Evolutionary conservation across 2,888 invertebrate species (phyloP).

Genomic region (Nycteola revayana): DNA sequence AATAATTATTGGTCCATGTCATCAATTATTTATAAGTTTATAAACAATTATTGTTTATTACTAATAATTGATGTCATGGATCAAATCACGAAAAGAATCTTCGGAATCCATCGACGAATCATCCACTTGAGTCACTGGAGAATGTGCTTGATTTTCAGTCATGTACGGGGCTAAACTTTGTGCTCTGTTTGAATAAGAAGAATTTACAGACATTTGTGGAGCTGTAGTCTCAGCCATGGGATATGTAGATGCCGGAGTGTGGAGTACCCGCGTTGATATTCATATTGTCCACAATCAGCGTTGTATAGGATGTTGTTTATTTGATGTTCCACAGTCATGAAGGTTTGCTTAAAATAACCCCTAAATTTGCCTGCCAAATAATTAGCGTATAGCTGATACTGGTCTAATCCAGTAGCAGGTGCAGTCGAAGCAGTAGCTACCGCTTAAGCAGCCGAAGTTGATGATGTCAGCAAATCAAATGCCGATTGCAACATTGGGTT

Average conservation of each 20-base stretch:
- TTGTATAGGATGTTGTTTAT: conserved; percentile 18
- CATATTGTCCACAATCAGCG: conserved; percentile 16
- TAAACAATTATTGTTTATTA: conserved; percentile 13
- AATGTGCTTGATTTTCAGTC: conserved; percentile 14
- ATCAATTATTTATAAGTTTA: conserved; percentile 16
- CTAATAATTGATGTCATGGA: conserved; percentile 17
- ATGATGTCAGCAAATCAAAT: conserved; percentile 16
- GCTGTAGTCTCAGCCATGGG: conserved; percentile 14
- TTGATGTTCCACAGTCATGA: conserved; percentile 16
- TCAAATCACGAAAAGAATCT: conserved; percentile 14
- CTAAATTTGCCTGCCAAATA: conserved; percentile 17
- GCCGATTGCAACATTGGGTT: conserved; percentile 15
- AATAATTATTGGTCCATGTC: conserved; percentile 11
- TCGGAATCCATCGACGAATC: conserved; percentile 19
- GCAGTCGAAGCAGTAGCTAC: conserved; percentile 18
- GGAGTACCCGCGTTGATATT: conserved; percentile 15
- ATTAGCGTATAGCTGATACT: conserved; percentile 16
- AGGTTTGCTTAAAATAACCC: conserved; percentile 13
- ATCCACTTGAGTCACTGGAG: conserved; percentile 17
- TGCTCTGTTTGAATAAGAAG: conserved; percentile 13
- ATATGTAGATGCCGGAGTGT: conserved; percentile 10
- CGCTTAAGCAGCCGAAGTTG: conserved; percentile 17
- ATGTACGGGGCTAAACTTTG: conserved; percentile 14
- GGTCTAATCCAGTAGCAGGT: conserved; percentile 16
- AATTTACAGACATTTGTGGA: conserved; percentile 9